These are phyloP conservation scores for Campaea margaritaria DNA, from an alignment of 2,888 invertebrate genomes.

Conservation along the genomic window DNA sequence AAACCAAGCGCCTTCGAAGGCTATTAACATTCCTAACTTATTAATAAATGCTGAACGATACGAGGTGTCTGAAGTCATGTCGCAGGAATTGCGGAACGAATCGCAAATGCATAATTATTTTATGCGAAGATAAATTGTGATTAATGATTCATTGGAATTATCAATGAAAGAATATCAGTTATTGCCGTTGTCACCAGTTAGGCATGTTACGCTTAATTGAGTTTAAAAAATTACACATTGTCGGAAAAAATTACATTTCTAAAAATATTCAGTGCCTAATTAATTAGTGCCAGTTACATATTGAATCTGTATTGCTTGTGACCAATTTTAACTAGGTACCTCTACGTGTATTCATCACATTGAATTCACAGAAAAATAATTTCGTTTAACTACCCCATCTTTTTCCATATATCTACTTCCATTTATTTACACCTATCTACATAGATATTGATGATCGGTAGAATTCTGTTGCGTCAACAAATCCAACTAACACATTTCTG, in stretches of 20 bases:
- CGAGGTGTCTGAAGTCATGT: slow-evolving; percentile 53
- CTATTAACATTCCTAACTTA: slow-evolving; percentile 67
- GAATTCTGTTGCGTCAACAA: background rate
- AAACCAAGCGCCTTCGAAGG: slow-evolving; percentile 61
- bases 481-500: slow-evolving; percentile 1
- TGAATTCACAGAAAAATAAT: background rate
- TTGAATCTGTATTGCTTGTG: no score
- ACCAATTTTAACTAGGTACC: no score
- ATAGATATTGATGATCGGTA: background rate
- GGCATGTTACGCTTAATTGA: background rate
- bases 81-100: slow-evolving; percentile 59
- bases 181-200: background rate
- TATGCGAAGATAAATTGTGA: slow-evolving; percentile 28
- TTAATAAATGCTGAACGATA: slow-evolving; percentile 57
- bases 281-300: no score
- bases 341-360: no score
- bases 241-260: no score
- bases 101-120: slow-evolving; percentile 42
- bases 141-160: slow-evolving; percentile 12
- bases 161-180: background rate
- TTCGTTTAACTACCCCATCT: background rate
- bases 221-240: no score
- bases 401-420: background rate
- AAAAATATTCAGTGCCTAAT: no score
- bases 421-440: background rate